Evolutionary conservation across 2,113 vertebrate species (phyloP), one percentile per base, ranked within the genome.

Genomic region (Phalacrocorax carbo): DNA sequence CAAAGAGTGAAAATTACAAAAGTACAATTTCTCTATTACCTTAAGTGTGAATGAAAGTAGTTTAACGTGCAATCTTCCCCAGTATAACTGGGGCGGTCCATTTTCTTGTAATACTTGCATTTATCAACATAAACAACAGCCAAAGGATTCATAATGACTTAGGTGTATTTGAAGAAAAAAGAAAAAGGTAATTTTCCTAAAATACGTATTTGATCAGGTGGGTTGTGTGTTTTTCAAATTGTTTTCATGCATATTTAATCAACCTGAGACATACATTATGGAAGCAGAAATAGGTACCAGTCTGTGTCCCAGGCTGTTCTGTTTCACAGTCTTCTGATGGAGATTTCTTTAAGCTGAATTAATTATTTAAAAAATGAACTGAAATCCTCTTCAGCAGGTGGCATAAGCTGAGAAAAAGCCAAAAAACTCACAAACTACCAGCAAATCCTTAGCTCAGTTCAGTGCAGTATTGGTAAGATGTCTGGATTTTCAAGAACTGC

Each of bases 231-330:
- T 94, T 96, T 95, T 88, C 55, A 90, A 66, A 95, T 82, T 69
- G 42, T 89, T 95, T 94, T 73, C 85, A 91, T 91, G 89, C 77
- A 95, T 94, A 89, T 97, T 97, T 96, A 91, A 95, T 76, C 84
- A 88, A 44, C 2, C 8, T 44, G 60, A 95, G 62, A 64, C 72
- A 77, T 69, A 80, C 34, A 89, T 42, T 90, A 90, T 68, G 77
- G 70, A 91, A 92, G 73, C 77, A 86, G 78, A 95, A 96, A 88
- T 88, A 70, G 51, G 86, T 94, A 82, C 40, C 75, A 83, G 46
- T 34, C 72, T 90, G 71, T 76, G 76, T 94, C 92, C 94, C 76
- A 93, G 93, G 77, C 82, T 84, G 82, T 87, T 85, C 40, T 87
- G 32, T 82, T 96, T 91, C 81, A 93, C 38, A 81, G 57, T 27